Conservation (phyloP, 1,140 invertebrate species). For the Harlomillsia oculata region DNA sequence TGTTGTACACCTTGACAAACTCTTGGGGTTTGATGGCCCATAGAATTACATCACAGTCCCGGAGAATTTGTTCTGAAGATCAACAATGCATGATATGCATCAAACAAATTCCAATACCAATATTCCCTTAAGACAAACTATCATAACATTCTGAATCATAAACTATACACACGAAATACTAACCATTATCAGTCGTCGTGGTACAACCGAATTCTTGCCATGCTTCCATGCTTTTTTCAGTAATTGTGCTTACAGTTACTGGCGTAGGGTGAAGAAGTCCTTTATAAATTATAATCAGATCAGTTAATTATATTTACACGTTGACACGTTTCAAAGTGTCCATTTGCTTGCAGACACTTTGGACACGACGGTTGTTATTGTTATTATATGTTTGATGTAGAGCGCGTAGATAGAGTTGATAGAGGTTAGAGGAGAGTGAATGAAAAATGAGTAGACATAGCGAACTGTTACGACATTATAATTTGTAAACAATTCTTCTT, state of each 20-base stretch:
- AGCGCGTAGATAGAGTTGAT: too few relatives aligned
- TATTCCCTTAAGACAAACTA: not conserved
- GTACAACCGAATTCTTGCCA: constrained; percentile 26
- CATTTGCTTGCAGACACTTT: too few relatives aligned
- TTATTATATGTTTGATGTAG: not conserved
- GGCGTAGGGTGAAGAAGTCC: constrained; percentile 21
- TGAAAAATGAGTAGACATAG: too few relatives aligned
- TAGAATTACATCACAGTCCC: constrained; percentile 64
- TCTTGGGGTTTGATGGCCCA: constrained; percentile 77
- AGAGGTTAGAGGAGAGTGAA: too few relatives aligned
- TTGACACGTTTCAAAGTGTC: too few relatives aligned
- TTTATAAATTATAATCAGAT: not conserved
- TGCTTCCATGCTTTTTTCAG: constrained; percentile 5
- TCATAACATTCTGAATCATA: not conserved
- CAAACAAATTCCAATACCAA: too few relatives aligned
- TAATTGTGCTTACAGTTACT: constrained; percentile 23
- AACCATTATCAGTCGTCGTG: constrained; percentile 25
- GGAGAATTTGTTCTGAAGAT: constrained; percentile 44
- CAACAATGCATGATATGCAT: constrained; percentile 18
- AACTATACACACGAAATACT: too few relatives aligned
- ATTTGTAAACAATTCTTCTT: too few relatives aligned
- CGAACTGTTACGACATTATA: too few relatives aligned
- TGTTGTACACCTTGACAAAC: constrained; percentile 51
- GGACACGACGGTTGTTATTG: too few relatives aligned
- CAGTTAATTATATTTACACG: too few relatives aligned